These are phyloP conservation scores for Ploceus nigricollis DNA, from an alignment of 2,113 vertebrate species.

Conservation along the genomic window DNA sequence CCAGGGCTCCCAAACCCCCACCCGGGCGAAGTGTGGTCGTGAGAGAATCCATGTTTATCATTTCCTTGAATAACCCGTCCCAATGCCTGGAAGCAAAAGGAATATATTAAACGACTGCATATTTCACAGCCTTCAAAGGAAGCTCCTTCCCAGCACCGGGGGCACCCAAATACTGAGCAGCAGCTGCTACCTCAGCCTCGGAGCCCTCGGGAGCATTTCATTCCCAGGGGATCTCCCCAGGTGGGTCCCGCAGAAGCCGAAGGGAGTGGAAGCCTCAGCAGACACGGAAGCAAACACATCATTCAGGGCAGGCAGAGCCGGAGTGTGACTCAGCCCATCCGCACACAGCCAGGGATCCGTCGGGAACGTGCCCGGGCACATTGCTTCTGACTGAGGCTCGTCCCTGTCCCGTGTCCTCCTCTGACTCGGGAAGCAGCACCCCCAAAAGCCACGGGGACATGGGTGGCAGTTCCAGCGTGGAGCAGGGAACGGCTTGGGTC, in stretches of 20 bases:
- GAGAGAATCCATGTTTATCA: neutral
- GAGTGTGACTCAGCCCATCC: neutral
- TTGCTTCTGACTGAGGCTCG: neutral
- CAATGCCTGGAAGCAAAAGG: neutral
- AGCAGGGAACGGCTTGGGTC: neutral
- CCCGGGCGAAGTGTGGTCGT: neutral
- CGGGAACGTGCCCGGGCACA: neutral
- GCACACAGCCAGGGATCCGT: neutral
- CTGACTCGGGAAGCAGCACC: neutral
- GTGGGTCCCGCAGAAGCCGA: neutral
- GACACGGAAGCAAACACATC: neutral
- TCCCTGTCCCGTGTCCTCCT: neutral
- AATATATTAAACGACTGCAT: rapidly evolving
- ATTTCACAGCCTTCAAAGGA: neutral
- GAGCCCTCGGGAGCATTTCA: neutral
- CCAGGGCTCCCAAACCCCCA: neutral
- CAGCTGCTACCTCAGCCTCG: neutral
- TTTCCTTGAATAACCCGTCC: neutral
- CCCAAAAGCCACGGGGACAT: neutral
- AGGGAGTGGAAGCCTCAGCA: neutral
- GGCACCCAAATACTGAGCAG: rapidly evolving
- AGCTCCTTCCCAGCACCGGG: neutral
- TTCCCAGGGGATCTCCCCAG: neutral
- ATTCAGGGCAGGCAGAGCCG: neutral
- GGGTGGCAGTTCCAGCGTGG: neutral